phyloP scores from a whole-genome alignment of 1,140 invertebrate species.

The Eurosta solidaginis region DNA sequence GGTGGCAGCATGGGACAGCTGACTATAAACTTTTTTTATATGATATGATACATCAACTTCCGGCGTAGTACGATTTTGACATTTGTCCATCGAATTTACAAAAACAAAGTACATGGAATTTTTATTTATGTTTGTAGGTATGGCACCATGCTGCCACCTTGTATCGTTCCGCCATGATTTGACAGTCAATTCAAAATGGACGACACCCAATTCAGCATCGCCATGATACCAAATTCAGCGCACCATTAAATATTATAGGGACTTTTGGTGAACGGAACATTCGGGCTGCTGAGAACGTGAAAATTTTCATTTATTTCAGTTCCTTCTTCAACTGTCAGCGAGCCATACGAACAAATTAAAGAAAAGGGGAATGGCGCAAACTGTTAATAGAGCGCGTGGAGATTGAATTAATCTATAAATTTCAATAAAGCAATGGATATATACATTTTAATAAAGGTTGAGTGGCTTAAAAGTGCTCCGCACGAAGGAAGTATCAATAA shows the following conservation, averaged over 20 bases:
- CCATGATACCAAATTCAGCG: constrained; percentile 25
- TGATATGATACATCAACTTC: too few relatives aligned
- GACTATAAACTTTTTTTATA: too few relatives aligned
- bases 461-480: neutral
- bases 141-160: too few relatives aligned
- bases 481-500: too few relatives aligned
- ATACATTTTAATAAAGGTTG: neutral
- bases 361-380: constrained; percentile 20
- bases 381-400: constrained; percentile 21
- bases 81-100: too few relatives aligned
- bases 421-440: constrained; percentile 7
- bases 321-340: constrained; percentile 28
- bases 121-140: too few relatives aligned
- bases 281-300: constrained; percentile 13
- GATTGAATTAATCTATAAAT: constrained; percentile 8
- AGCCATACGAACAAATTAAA: constrained; percentile 5
- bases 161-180: too few relatives aligned
- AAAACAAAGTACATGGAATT: too few relatives aligned
- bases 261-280: neutral
- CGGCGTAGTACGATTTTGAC: too few relatives aligned
- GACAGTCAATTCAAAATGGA: constrained; percentile 24
- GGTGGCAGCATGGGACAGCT: too few relatives aligned
- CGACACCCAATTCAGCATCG: constrained; percentile 32
- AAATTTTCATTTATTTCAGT: constrained; percentile 21
- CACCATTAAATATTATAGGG: neutral